Evolutionary conservation across 2,113 vertebrate genomes (phyloP).

Genomic region (Calidris pugnax): DNA sequence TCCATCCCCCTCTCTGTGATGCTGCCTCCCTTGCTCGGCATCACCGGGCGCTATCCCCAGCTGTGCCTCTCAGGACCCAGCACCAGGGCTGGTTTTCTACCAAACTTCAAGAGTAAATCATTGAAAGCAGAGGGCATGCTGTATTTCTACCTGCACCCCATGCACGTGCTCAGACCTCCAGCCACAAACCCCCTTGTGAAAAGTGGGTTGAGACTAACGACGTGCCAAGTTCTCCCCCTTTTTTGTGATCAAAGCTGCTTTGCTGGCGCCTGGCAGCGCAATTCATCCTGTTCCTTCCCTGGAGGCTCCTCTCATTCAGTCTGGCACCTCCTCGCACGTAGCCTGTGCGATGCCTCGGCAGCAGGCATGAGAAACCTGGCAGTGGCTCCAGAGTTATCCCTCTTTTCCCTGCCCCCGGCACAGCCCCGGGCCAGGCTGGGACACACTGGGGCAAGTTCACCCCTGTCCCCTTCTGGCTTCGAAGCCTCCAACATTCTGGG

Average conservation of each 20-base stretch:
- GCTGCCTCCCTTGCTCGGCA: not conserved
- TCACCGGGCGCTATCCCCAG: too few relatives aligned
- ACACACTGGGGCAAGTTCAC: not conserved
- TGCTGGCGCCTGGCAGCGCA: not conserved
- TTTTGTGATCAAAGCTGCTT: not conserved
- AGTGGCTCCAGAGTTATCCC: not conserved
- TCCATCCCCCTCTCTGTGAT: rapidly evolving
- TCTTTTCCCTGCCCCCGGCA: rapidly evolving
- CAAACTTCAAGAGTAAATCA: not conserved
- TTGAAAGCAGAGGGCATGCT: not conserved
- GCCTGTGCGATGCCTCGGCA: not conserved
- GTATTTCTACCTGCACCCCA: not conserved
- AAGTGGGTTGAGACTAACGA: not conserved
- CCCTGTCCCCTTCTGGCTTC: not conserved
- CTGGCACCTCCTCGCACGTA: not conserved
- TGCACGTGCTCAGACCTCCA: not conserved
- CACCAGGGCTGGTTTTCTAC: not conserved
- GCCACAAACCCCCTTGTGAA: not conserved
- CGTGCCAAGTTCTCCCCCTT: not conserved
- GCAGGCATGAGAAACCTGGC: not conserved
- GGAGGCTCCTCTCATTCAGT: not conserved
- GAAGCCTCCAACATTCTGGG: not conserved
- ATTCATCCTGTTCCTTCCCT: not conserved
- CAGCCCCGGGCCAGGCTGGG: rapidly evolving
- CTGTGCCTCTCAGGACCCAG: not conserved